Base-by-base conservation (phyloP, 2,888 invertebrate species). In the Drosophila macrothrix region DNA sequence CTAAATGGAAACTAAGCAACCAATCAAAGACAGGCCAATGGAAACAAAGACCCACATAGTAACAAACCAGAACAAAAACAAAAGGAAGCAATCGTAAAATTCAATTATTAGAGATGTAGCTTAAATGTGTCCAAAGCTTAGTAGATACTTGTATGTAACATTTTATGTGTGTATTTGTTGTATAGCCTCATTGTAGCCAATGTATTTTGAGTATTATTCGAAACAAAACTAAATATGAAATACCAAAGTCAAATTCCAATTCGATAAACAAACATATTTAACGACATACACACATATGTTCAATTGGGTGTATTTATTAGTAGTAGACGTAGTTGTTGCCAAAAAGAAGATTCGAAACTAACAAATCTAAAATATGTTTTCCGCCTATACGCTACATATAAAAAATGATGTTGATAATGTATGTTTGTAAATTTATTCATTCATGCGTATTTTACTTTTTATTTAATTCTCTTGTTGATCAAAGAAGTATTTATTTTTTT, bases 31-130 rank as follows among this genome's bases (percentile, higher is more conserved):
- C 52, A 52, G 41, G 66, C 35, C 53, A 68, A 66, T 19, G 62
- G 52, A 46, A 56, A 22, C 28, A 52, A 81, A 69, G 66, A 76
- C 59, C 64, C 52, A 73, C 54, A 70, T 52, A 64, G 29, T 41
- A 62, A 70, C 66, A 72, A 73, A 70, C 58, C 56, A 76, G 74
- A 75, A 75, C 64, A 79, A 77, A 77, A 75, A 73, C 69, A 58
- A 73, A 73, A 60, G 68, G 62, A 84, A 88, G 86, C 86, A 87
- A 90, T 87, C 90, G 91, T 82, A 77, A 82, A 90, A 87, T 76
- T 89, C 91, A 90, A 87, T 87, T 87, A 87, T 82, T 87, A 87
- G 86, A 73, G 58, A 74, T 63, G 66, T 88, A 86, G 85, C 69
- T 75, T 73, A 76, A 76, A 70, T 72, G 80, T 90, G 78, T 90